Evolutionary conservation across 2,888 invertebrate genomes (phyloP).

Genomic region (Sphaerophoria rueppellii): DNA sequence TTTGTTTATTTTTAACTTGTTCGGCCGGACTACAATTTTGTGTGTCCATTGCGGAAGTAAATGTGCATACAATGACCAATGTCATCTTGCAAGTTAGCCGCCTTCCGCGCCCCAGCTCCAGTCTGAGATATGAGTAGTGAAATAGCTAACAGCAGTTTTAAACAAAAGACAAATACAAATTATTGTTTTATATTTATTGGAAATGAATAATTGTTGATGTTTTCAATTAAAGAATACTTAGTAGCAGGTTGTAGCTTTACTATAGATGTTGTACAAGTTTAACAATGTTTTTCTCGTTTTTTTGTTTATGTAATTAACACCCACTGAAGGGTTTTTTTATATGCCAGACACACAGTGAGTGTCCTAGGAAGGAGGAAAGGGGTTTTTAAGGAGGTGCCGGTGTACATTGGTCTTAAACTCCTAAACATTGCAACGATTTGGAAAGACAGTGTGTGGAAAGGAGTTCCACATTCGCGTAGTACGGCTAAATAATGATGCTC

Average conservation of each 20-base stretch:
- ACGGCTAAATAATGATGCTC: too few relatives aligned
- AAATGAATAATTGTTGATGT: neutral
- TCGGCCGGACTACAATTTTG: slow-evolving; percentile 6
- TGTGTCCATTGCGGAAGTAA: slow-evolving; percentile 65
- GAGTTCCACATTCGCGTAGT: too few relatives aligned
- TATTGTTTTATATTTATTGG: neutral
- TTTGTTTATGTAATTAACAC: too few relatives aligned
- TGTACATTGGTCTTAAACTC: too few relatives aligned
- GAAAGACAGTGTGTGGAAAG: too few relatives aligned
- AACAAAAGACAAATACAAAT: slow-evolving; percentile 1
- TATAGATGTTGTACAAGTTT: neutral
- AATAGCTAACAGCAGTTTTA: neutral
- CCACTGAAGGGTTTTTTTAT: too few relatives aligned
- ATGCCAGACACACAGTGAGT: too few relatives aligned
- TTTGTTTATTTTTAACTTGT: neutral
- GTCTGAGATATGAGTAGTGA: neutral
- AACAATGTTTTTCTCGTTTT: neutral
- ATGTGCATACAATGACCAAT: slow-evolving; percentile 59
- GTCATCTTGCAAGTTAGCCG: slow-evolving; percentile 57
- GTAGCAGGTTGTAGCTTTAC: neutral
- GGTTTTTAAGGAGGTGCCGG: too few relatives aligned
- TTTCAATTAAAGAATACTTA: neutral
- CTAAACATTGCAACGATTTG: too few relatives aligned
- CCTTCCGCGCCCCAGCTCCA: neutral
- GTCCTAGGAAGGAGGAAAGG: too few relatives aligned